phyloP scores from a whole-genome alignment of 1,140 invertebrate genomes.

The Phocides pigmalion region DNA sequence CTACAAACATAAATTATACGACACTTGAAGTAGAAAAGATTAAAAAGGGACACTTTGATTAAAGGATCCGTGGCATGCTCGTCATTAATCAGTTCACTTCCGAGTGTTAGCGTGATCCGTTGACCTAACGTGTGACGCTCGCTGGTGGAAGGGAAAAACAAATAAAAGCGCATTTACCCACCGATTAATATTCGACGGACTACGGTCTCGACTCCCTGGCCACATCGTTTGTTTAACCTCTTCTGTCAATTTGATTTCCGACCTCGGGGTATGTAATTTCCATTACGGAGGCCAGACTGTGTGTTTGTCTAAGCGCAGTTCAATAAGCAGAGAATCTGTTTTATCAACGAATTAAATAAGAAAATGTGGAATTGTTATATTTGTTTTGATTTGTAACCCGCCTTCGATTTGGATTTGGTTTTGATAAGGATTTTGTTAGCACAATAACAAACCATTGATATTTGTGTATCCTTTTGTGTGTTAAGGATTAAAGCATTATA shows the following conservation, averaged over 20 bases:
- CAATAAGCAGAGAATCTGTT: constrained; percentile 53
- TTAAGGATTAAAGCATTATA: not conserved
- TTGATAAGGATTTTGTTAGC: not conserved
- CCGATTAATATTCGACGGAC: constrained; percentile 81
- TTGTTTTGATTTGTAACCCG: not conserved
- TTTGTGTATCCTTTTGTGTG: not conserved
- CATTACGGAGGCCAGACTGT: constrained; percentile 74
- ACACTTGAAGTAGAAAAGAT: constrained; percentile 4
- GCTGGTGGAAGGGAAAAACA: constrained; percentile 67
- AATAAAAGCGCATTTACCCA: constrained; percentile 81
- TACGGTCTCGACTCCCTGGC: constrained; percentile 71
- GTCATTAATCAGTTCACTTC: constrained; percentile 34
- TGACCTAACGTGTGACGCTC: constrained; percentile 41
- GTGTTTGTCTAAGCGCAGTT: constrained; percentile 68
- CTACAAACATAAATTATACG: constrained; percentile 6
- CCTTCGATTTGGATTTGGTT: not conserved
- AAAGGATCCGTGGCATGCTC: constrained; percentile 19
- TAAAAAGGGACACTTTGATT: constrained; percentile 23
- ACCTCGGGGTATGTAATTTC: constrained; percentile 81
- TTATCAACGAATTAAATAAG: constrained; percentile 34
- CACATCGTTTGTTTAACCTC: constrained; percentile 82
- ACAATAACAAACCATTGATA: not conserved
- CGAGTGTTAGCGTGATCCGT: constrained; percentile 48
- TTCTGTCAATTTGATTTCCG: constrained; percentile 82
- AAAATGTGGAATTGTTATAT: constrained; percentile 18